Evolutionary conservation across 2,888 invertebrate genomes (phyloP).

Genomic region (Brachyptera putata): DNA sequence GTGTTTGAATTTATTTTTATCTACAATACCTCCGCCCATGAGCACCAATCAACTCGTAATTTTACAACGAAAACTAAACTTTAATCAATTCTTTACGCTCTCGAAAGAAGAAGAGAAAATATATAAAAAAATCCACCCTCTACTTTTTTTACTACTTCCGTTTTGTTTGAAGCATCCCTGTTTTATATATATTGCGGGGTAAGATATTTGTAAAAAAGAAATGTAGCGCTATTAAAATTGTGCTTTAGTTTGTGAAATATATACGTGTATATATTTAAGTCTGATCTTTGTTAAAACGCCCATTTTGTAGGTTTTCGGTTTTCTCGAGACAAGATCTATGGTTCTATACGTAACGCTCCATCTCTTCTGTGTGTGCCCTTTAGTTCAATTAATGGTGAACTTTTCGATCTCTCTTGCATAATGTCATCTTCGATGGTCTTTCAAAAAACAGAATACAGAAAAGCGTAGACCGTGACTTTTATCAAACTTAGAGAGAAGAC

Average conservation of each 20-base stretch:
- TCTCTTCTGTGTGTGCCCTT: no score
- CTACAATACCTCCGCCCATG: conserved; percentile 32
- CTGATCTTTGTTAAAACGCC: no score
- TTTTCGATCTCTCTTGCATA: no score
- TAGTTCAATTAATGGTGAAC: no score
- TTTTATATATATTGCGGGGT: conserved; percentile 17
- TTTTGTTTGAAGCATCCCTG: conserved; percentile 11
- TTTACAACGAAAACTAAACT: conserved; percentile 24
- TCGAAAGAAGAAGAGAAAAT: conserved; percentile 5
- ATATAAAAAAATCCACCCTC: conserved; percentile 3
- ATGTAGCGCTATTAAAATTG: background rate
- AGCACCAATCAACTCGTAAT: conserved; percentile 33
- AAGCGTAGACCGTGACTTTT: no score
- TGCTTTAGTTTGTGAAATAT: background rate
- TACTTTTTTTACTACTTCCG: conserved; percentile 28
- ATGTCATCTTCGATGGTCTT: no score
- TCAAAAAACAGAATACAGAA: no score
- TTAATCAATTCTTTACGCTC: conserved; percentile 29
- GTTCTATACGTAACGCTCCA: no score
- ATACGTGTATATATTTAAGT: no score
- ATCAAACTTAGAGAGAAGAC: no score
- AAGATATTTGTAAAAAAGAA: conserved; percentile 1
- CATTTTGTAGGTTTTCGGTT: no score
- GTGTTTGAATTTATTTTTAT: conserved; percentile 32
- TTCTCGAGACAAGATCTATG: no score